Conservation (phyloP, 2,888 invertebrate genomes). For the Drosophila atripex region DNA sequence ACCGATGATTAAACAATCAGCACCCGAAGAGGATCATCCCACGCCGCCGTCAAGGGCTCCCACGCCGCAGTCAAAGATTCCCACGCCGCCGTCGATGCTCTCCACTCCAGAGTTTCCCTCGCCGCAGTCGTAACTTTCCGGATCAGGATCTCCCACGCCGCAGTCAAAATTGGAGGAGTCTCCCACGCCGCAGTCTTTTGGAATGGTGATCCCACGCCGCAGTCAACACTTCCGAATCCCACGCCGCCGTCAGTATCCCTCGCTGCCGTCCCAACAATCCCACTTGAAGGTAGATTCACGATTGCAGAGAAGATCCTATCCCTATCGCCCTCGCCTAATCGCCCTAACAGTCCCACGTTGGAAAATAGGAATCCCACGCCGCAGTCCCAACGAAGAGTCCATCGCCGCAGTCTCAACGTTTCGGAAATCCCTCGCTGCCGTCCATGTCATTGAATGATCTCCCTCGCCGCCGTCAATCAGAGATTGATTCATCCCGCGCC, state of each 20-base stretch:
- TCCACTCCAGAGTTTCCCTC: conserved; percentile 49
- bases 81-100: conserved; percentile 61
- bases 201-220: conserved; percentile 23
- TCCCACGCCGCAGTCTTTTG: conserved; percentile 44
- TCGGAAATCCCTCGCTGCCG: conserved; percentile 70
- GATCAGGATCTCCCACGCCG: conserved; percentile 54
- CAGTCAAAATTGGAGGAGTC: conserved; percentile 31
- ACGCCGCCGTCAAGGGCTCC: conserved; percentile 57
- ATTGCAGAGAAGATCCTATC: conserved; percentile 13
- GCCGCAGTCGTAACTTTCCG: conserved; percentile 51
- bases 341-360: conserved; percentile 69
- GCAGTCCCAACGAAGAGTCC: conserved; percentile 45
- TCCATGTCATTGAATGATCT: conserved; percentile 35
- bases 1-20: conserved; percentile 46
- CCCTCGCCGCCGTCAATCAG: conserved; percentile 56
- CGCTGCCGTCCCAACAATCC: conserved; percentile 35
- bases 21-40: conserved; percentile 49
- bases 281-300: conserved; percentile 4
- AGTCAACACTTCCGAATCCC: conserved; percentile 12
- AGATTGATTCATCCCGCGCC: conserved; percentile 54
- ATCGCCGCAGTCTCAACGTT: conserved; percentile 16
- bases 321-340: conserved; percentile 73
- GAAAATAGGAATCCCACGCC: conserved; percentile 46
- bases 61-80: conserved; percentile 45
- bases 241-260: conserved; percentile 40